Conservation (phyloP, 2,113 vertebrate genomes). For the Microtus pennsylvanicus region DNA sequence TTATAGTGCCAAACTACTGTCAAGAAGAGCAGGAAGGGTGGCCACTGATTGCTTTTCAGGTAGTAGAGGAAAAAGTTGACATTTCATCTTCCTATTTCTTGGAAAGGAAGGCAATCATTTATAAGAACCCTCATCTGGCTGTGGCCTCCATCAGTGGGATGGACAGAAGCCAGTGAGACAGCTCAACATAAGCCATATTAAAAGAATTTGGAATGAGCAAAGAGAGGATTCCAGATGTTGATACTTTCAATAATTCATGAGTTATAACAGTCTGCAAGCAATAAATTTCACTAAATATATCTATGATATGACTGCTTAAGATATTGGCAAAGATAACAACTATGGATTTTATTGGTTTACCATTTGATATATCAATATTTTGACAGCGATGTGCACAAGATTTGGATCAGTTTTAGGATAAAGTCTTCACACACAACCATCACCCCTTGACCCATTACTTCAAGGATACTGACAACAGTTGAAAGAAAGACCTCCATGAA, state of each 20-base stretch:
- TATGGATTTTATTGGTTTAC: slow-evolving; percentile 56
- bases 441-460: background rate
- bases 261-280: slow-evolving; percentile 75
- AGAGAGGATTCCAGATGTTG: slow-evolving; percentile 72
- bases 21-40: slow-evolving; percentile 60
- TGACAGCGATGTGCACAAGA: slow-evolving; percentile 20
- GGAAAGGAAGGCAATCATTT: slow-evolving; percentile 74
- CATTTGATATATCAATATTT: slow-evolving; percentile 50
- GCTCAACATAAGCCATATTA: slow-evolving; percentile 70
- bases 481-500: slow-evolving; percentile 25
- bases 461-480: slow-evolving; percentile 1
- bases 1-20: slow-evolving; percentile 68
- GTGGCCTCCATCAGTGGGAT: slow-evolving; percentile 74
- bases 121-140: slow-evolving; percentile 66
- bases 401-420: slow-evolving; percentile 29
- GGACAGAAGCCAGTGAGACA: slow-evolving; percentile 78
- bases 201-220: slow-evolving; percentile 75
- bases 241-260: slow-evolving; percentile 83
- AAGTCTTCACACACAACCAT: background rate
- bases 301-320: slow-evolving; percentile 51
- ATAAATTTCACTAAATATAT: slow-evolving; percentile 71
- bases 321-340: slow-evolving; percentile 53
- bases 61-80: slow-evolving; percentile 80
- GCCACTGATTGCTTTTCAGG: slow-evolving; percentile 80
- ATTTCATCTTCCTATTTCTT: slow-evolving; percentile 71